These are phyloP conservation scores for Stratiolaelaps scimitus DNA, from an alignment of 1,140 invertebrate genomes.

Conservation along the genomic window DNA sequence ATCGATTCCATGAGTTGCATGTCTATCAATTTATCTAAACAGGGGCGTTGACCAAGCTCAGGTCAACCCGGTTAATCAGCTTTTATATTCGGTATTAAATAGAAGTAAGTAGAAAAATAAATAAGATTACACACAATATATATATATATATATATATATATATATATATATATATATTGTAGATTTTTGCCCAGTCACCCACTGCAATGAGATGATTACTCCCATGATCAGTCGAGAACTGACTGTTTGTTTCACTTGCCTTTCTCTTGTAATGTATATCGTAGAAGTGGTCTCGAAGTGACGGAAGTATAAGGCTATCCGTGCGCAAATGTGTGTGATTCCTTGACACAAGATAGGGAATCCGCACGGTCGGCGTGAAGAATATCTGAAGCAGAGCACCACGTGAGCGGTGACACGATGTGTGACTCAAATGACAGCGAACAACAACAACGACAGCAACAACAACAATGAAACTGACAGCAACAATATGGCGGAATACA, in stretches of 20 bases:
- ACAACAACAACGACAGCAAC: background rate
- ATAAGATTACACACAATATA: too few species aligned
- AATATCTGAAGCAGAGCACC: background rate
- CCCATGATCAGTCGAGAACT: background rate
- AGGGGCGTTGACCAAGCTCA: too few species aligned
- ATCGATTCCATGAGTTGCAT: too few species aligned
- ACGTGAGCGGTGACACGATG: background rate
- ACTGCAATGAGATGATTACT: too few species aligned
- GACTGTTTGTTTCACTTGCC: background rate
- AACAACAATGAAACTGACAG: too few species aligned
- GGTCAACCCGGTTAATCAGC: too few species aligned
- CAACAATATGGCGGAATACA: too few species aligned
- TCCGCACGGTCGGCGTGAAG: conserved; percentile 18
- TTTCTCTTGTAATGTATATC: conserved; percentile 17
- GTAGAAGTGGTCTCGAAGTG: conserved; percentile 12
- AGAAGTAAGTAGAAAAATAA: too few species aligned
- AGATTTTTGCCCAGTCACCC: too few species aligned
- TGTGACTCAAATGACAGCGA: background rate
- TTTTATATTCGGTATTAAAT: too few species aligned
- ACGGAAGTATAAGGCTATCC: conserved; percentile 1
- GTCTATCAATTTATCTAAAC: too few species aligned
- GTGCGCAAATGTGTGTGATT: conserved; percentile 2
- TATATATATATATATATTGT: background rate
- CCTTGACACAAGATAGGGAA: conserved; percentile 10
- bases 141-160: background rate